Evolutionary conservation across 2,888 invertebrate genomes (phyloP).

Genomic region (Heteropelma amictum): DNA sequence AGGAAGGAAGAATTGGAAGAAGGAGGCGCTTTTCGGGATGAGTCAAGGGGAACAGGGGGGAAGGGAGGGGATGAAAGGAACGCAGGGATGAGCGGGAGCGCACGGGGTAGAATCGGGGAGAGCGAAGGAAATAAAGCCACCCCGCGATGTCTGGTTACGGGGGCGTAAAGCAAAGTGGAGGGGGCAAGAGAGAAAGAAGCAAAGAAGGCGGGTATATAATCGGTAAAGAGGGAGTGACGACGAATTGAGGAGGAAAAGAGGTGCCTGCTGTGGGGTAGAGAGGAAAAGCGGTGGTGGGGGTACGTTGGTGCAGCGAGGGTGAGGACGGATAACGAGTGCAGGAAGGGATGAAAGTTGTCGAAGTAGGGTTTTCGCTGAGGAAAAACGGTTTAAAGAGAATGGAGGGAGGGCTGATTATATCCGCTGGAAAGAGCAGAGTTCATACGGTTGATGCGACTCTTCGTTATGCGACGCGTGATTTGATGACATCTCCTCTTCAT

Average conservation of each 20-base stretch:
- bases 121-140: background rate
- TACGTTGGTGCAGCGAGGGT: background rate
- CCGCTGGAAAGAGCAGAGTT: slow-evolving; percentile 19
- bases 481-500: slow-evolving; percentile 17
- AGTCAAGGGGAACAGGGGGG: slow-evolving; percentile 1
- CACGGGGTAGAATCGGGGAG: background rate
- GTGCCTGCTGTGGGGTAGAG: background rate
- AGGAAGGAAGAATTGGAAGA: slow-evolving; percentile 35
- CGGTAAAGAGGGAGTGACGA: slow-evolving; percentile 49
- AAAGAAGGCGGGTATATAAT: slow-evolving; percentile 47
- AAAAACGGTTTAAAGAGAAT: slow-evolving; percentile 25
- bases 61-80: slow-evolving; percentile 19
- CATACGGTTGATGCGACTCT: slow-evolving; percentile 7
- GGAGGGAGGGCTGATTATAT: too few species aligned
- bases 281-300: slow-evolving; percentile 8
- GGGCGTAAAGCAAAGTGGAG: slow-evolving; percentile 15
- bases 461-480: background rate
- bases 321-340: slow-evolving; percentile 2
- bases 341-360: slow-evolving; percentile 30
- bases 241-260: slow-evolving; percentile 48
- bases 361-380: slow-evolving; percentile 31
- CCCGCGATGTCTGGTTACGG: too few species aligned
- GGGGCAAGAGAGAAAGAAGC: slow-evolving; percentile 36
- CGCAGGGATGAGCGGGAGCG: slow-evolving; percentile 1
- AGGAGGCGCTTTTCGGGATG: slow-evolving; percentile 1